Conservation (phyloP, 2,888 invertebrate genomes). For the Pterostichus madidus region DNA sequence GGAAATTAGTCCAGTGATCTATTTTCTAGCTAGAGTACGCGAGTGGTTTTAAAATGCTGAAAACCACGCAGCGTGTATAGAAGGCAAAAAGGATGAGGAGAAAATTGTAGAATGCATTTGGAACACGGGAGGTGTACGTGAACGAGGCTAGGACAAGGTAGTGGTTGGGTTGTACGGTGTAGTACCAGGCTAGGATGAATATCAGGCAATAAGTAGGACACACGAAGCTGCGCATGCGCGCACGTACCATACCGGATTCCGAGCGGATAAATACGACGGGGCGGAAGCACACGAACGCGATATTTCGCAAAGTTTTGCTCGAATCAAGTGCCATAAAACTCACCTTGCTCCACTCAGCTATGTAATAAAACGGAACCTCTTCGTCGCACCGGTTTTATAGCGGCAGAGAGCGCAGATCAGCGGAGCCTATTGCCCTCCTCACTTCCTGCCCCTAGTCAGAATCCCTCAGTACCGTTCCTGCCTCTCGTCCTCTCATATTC, state of each 20-base stretch:
- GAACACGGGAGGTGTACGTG: constrained; percentile 5
- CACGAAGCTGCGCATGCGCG: constrained; percentile 21
- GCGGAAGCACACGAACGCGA: constrained; percentile 56
- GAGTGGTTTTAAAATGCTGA: background rate
- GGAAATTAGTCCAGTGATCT: too few species aligned
- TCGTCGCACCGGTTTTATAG: constrained; percentile 57
- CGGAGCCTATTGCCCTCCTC: constrained; percentile 44
- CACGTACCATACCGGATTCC: constrained; percentile 50
- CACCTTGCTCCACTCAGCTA: constrained; percentile 67
- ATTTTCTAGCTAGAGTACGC: background rate
- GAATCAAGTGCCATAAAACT: constrained; percentile 67
- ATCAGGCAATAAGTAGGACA: constrained; percentile 53
- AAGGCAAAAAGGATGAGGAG: constrained; percentile 11
- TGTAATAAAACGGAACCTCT: constrained; percentile 65
- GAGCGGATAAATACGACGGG: constrained; percentile 60
- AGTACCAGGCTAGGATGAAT: constrained; percentile 36
- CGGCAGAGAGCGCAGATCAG: constrained; percentile 58
- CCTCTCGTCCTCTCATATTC: background rate
- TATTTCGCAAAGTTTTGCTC: constrained; percentile 66
- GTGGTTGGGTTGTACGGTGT: background rate
- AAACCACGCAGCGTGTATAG: background rate
- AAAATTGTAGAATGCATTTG: constrained; percentile 24
- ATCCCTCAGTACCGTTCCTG: background rate
- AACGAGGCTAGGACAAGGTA: constrained; percentile 14
- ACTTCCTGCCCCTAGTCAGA: background rate